These are phyloP conservation scores for Cheilosia grossa DNA, from an alignment of 2,888 invertebrate genomes.

Conservation along the genomic window DNA sequence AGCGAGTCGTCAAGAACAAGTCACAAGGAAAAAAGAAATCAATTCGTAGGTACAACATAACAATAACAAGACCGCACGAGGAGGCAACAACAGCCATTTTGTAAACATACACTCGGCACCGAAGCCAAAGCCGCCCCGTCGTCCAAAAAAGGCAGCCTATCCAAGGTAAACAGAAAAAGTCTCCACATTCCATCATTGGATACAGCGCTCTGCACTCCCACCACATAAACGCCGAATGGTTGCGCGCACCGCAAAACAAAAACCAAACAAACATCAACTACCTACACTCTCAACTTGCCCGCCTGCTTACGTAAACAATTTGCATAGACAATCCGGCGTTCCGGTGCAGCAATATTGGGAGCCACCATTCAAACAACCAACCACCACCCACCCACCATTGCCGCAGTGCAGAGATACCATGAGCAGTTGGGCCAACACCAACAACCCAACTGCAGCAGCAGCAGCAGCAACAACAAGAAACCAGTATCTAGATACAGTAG, in stretches of 20 bases:
- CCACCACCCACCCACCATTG: constrained; percentile 36
- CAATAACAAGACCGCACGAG: constrained; percentile 68
- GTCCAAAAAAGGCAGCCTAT: constrained; percentile 69
- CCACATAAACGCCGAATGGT: constrained; percentile 53
- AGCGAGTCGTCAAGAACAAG: constrained; percentile 4
- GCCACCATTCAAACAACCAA: constrained; percentile 30
- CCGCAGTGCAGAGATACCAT: constrained; percentile 66
- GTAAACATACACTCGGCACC: constrained; percentile 66
- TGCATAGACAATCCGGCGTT: constrained; percentile 66
- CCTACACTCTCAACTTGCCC: constrained; percentile 29
- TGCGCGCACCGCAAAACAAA: constrained; percentile 67
- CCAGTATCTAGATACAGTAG: constrained; percentile 68
- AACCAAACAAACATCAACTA: constrained; percentile 63
- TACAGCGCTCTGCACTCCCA: constrained; percentile 47
- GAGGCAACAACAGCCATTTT: constrained; percentile 74
- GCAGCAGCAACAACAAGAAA: constrained; percentile 30
- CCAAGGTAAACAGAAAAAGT: constrained; percentile 74
- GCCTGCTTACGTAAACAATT: constrained; percentile 62
- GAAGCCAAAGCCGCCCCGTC: constrained; percentile 52
- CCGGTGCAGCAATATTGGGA: constrained; percentile 41
- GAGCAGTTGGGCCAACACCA: constrained; percentile 36
- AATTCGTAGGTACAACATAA: constrained; percentile 34
- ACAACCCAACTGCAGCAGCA: constrained; percentile 51
- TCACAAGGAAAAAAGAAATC: constrained; percentile 55
- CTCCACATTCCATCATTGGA: constrained; percentile 74